Base-by-base conservation (phyloP, 2,797 vertebrate species). In the Salarias fasciatus region DNA sequence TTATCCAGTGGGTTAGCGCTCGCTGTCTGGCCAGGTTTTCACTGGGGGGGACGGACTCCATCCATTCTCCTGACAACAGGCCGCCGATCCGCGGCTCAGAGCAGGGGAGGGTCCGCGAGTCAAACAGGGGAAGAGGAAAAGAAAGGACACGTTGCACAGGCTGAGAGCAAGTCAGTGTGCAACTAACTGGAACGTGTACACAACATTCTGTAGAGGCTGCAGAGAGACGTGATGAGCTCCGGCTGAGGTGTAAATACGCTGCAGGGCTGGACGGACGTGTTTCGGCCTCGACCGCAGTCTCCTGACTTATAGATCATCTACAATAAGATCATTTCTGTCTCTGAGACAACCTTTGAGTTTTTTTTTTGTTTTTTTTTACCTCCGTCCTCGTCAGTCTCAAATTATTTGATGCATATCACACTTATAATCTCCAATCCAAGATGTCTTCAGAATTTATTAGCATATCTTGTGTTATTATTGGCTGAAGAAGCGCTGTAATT, bases 21-120 rank as follows among this genome's bases (percentile, higher is more conserved):
- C 91, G 89, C 92, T 94, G 95, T 94, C 91, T 93, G 82, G 83
- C 75, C 93, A 92, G 95, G 93, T 95, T 95, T 96, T 93, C 93
- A 94, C 94, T 95, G 91, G 94, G 93, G 92, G 82, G 83, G 83
- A 83, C 63, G 69, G 82, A 86, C 94, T 95, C 94, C 93, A 96
- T 97, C 94, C 95, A 96, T 97, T 94, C 94, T 95, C 87, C 82
- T 94, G 95, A 96, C 95, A 96, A 91, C 92, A 91, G 94, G 93
- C 90, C 94, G 91, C 89, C 86, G 91, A 94, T 91, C 92, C 89
- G 87, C 93, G 88, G 93, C 92, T 92, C 91, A 90, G 69, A 80
- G 74, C 59, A 66, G 59, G 68, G 69, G 68, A 85, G 67, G 79
- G 69, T 74, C 70, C 49, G 11, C 53, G 69, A 83, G 77, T 79